A percentile compares a stretch with the other conserved stretches of the same genome.
These are phyloP conservation scores for Metacarcinus magister DNA, from an alignment of 2,888 invertebrate species.

Conservation along the genomic window DNA sequence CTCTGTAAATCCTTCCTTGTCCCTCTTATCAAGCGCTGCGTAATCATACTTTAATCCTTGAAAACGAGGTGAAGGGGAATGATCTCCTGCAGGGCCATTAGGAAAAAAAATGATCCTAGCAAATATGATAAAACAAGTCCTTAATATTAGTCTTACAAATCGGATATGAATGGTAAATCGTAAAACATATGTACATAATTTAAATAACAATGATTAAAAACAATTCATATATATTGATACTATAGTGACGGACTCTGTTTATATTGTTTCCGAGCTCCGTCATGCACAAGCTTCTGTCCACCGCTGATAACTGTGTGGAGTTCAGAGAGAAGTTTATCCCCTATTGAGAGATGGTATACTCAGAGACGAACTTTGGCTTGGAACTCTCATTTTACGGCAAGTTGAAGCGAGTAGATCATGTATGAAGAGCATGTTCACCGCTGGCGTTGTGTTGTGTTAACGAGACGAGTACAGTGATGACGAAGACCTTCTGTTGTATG, in stretches of 20 bases:
- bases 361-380: no score
- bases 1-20: neutral
- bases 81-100: neutral
- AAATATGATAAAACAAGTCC: neutral
- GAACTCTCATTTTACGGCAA: no score
- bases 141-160: neutral
- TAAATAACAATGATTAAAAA: no score
- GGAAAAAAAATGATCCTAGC: neutral
- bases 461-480: no score
- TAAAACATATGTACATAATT: neutral
- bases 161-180: neutral
- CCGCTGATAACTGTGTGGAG: neutral
- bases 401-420: no score
- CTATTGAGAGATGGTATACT: no score
- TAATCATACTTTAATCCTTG: neutral
- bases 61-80: neutral
- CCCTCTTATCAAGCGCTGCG: neutral
- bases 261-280: neutral
- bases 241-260: neutral
- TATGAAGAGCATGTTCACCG: no score
- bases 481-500: no score
- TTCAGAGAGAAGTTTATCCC: neutral
- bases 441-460: no score
- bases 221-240: no score
- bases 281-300: neutral